Evolutionary conservation across 2,797 vertebrate genomes (phyloP).

Genomic region (Taeniopygia guttata): DNA sequence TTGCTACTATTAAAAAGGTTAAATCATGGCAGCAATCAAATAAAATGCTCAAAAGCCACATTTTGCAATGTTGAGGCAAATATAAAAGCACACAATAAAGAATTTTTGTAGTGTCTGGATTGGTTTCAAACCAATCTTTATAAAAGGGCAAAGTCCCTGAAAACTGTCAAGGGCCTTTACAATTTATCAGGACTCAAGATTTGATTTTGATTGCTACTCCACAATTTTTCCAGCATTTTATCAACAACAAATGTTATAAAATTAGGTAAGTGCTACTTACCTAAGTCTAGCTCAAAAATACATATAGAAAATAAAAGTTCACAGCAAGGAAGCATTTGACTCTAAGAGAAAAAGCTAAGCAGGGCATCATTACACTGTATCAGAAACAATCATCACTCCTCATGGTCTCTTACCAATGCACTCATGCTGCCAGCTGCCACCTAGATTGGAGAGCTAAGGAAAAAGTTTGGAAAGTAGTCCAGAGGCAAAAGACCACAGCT

Average conservation of each 20-base stretch:
- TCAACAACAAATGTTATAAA: background rate
- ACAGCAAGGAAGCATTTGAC: background rate
- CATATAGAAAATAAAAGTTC: background rate
- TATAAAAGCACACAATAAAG: background rate
- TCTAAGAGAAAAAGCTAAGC: background rate
- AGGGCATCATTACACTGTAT: background rate
- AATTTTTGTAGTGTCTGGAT: background rate
- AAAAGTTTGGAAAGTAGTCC: background rate
- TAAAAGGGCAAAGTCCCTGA: background rate
- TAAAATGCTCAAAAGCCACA: background rate
- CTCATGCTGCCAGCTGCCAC: background rate
- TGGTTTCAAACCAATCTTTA: background rate
- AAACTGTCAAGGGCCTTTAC: background rate
- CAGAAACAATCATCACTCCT: background rate
- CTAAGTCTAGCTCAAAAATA: background rate
- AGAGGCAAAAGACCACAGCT: background rate
- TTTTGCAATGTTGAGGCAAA: background rate
- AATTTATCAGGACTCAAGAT: background rate
- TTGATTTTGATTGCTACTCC: background rate
- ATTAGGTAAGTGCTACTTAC: background rate
- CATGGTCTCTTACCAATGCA: background rate
- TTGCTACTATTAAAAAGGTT: background rate
- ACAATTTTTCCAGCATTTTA: background rate
- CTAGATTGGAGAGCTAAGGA: background rate
- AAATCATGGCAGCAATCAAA: background rate